Percentiles rank a stretch among this genome's conserved stretches.
These are phyloP conservation scores for Araneus ventricosus DNA, from an alignment of 1,140 invertebrate genomes.

Conservation along the genomic window DNA sequence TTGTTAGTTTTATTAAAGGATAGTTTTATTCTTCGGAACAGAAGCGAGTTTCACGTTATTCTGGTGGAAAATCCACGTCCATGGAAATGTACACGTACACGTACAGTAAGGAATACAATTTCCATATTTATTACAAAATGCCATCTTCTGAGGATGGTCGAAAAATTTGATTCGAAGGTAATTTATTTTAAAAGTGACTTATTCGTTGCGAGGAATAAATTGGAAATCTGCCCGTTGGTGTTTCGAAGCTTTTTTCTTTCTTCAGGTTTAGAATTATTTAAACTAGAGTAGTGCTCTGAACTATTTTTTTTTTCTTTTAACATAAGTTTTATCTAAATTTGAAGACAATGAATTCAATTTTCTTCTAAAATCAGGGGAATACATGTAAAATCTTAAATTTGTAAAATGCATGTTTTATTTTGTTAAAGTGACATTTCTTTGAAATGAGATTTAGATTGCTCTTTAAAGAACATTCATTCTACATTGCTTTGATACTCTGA, in stretches of 20 bases:
- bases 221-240: background rate
- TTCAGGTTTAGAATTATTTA: background rate
- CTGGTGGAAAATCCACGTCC: background rate
- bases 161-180: constrained; percentile 19
- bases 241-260: background rate
- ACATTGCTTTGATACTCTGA: too few species aligned
- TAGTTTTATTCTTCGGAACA: background rate
- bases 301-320: background rate
- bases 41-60: background rate
- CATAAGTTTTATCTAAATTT: background rate
- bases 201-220: constrained; percentile 3
- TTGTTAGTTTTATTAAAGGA: background rate
- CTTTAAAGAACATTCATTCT: too few species aligned
- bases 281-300: background rate
- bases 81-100: background rate
- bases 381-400: background rate
- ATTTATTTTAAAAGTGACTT: constrained; percentile 45
- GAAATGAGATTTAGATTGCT: too few species aligned
- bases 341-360: background rate
- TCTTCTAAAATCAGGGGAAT: background rate
- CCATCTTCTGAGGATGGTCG: constrained; percentile 1
- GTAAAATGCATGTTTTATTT: too few species aligned
- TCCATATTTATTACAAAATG: constrained; percentile 48
- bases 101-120: background rate
- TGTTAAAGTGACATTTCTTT: too few species aligned